Conservation (phyloP, 2,888 invertebrate species). For the Coelopa pilipes region DNA sequence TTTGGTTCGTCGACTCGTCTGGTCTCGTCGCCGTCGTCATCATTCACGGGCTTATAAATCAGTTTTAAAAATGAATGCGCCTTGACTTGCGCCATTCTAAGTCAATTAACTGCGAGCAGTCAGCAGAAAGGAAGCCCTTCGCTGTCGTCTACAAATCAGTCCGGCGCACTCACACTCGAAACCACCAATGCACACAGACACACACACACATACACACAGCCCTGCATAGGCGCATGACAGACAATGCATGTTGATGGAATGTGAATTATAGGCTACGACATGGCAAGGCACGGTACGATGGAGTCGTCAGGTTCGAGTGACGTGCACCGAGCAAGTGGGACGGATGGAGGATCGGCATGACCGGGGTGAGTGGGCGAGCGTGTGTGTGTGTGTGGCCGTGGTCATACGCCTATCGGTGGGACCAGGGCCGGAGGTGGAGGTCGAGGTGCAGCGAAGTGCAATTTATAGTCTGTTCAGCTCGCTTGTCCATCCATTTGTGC, state of each 20-base stretch:
- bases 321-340: neutral
- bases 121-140: slow-evolving; percentile 11
- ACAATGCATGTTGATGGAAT: neutral
- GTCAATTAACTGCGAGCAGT: slow-evolving; percentile 29
- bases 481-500: slow-evolving; percentile 22
- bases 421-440: neutral
- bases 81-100: slow-evolving; percentile 31
- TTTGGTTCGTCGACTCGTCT: slow-evolving; percentile 17
- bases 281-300: neutral
- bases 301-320: neutral
- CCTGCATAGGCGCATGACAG: slow-evolving; percentile 4
- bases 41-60: slow-evolving; percentile 27
- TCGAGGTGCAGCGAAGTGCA: slow-evolving; percentile 14
- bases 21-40: slow-evolving; percentile 23
- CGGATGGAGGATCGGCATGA: neutral
- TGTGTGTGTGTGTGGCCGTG: neutral
- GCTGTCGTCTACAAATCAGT: slow-evolving; percentile 12
- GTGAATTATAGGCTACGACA: slow-evolving; percentile 16
- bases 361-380: neutral
- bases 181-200: neutral
- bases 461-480: slow-evolving; percentile 27
- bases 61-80: slow-evolving; percentile 20
- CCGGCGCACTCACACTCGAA: neutral
- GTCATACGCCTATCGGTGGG: neutral
- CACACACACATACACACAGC: neutral